phyloP scores from a whole-genome alignment of 2,888 invertebrate species.

The Drosophila diplacantha region DNA sequence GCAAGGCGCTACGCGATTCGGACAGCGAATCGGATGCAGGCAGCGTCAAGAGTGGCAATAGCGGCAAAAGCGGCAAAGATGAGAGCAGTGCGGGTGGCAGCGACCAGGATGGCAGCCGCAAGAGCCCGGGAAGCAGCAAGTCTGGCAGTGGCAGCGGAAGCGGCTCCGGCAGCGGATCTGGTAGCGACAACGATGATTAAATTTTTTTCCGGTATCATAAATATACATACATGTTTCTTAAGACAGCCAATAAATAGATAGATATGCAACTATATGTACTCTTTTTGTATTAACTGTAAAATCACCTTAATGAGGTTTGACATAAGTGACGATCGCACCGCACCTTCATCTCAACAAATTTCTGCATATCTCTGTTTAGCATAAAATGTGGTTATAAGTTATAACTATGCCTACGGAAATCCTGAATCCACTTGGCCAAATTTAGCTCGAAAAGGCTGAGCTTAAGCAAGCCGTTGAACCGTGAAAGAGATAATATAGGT shows the following conservation, averaged over 20 bases:
- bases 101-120: slow-evolving; percentile 45
- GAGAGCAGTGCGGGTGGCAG: slow-evolving; percentile 47
- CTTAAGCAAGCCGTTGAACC: background rate
- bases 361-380: too few relatives aligned
- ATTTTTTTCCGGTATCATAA: background rate
- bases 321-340: background rate
- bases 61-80: slow-evolving; percentile 50
- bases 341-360: background rate
- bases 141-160: slow-evolving; percentile 50
- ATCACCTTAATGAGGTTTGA: background rate
- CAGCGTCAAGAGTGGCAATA: slow-evolving; percentile 68
- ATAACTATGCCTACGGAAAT: too few relatives aligned
- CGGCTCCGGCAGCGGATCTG: slow-evolving; percentile 56
- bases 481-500: background rate
- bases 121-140: slow-evolving; percentile 36
- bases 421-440: too few relatives aligned
- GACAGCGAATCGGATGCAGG: slow-evolving; percentile 80
- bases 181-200: slow-evolving; percentile 60
- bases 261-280: background rate
- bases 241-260: slow-evolving; percentile 20
- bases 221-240: background rate
- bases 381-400: too few relatives aligned
- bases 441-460: background rate
- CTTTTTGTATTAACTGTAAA: background rate
- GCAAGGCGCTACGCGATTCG: slow-evolving; percentile 88